A percentile compares a stretch with the other conserved stretches of the same genome.
These are phyloP conservation scores for Diachasmimorpha longicaudata DNA, from an alignment of 1,140 invertebrate genomes.

Conservation along the genomic window DNA sequence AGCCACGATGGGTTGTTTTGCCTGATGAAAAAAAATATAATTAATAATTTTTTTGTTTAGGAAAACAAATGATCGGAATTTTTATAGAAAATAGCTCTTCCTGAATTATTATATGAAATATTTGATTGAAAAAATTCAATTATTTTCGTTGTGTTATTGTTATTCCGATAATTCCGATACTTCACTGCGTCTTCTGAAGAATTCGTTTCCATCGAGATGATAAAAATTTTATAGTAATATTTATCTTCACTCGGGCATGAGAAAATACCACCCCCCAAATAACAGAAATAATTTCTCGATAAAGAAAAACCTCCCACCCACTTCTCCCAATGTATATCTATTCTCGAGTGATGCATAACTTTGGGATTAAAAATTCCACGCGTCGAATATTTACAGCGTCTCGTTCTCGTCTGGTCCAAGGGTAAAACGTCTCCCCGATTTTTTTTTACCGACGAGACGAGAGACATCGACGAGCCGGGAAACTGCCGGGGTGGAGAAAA, in stretches of 20 bases:
- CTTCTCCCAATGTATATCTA: background rate
- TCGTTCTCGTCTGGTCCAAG: background rate
- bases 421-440: background rate
- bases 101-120: too few species aligned
- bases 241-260: background rate
- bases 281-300: conserved; percentile 25
- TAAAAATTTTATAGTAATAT: background rate
- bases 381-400: conserved; percentile 28
- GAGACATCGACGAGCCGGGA: background rate
- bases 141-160: too few species aligned
- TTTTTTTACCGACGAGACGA: conserved; percentile 2
- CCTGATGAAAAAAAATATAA: too few species aligned
- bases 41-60: too few species aligned
- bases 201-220: too few species aligned
- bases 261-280: conserved; percentile 7
- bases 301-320: background rate
- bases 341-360: conserved; percentile 37
- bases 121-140: too few species aligned
- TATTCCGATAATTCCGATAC: too few species aligned
- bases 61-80: too few species aligned
- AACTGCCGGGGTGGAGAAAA: background rate
- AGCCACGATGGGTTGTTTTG: too few species aligned
- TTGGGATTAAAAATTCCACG: conserved; percentile 46
- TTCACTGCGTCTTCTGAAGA: too few species aligned
- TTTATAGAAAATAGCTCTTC: too few species aligned